phyloP scores from a whole-genome alignment of 1,140 invertebrate genomes.

The Penaeus indicus region DNA sequence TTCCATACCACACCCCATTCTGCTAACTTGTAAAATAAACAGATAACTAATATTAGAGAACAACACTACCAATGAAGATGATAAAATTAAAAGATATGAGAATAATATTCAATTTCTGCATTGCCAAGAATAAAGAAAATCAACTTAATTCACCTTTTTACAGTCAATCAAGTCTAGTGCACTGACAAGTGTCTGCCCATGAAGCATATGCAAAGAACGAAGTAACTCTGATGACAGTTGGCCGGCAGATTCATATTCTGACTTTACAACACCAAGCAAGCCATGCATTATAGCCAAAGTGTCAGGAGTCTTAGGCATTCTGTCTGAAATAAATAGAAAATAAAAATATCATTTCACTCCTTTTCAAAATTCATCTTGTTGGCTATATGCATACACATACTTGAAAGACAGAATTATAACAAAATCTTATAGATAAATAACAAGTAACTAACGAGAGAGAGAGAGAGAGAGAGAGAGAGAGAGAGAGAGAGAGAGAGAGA shows the following conservation, averaged over 20 bases:
- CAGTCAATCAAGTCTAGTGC: neutral
- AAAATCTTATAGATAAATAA: too few species aligned
- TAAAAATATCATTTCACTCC: neutral
- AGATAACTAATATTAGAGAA: too few species aligned
- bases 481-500: neutral
- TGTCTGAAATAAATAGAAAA: neutral
- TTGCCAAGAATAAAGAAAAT: neutral
- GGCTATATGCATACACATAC: too few species aligned
- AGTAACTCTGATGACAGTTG: neutral
- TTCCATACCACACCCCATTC: too few species aligned
- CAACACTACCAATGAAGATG: too few species aligned
- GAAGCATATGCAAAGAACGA: neutral
- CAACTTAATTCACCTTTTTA: neutral
- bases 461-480: too few species aligned
- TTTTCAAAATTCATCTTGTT: too few species aligned
- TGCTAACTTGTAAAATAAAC: too few species aligned
- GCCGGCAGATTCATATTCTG: neutral
- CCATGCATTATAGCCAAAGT: neutral
- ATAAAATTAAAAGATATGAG: too few species aligned
- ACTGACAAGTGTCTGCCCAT: neutral
- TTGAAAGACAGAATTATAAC: too few species aligned
- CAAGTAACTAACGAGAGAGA: too few species aligned
- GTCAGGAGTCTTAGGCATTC: neutral
- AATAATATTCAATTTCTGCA: too few species aligned
- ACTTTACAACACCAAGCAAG: neutral